These are phyloP conservation scores for Dioctria linearis DNA, from an alignment of 2,888 invertebrate genomes.

Conservation along the genomic window DNA sequence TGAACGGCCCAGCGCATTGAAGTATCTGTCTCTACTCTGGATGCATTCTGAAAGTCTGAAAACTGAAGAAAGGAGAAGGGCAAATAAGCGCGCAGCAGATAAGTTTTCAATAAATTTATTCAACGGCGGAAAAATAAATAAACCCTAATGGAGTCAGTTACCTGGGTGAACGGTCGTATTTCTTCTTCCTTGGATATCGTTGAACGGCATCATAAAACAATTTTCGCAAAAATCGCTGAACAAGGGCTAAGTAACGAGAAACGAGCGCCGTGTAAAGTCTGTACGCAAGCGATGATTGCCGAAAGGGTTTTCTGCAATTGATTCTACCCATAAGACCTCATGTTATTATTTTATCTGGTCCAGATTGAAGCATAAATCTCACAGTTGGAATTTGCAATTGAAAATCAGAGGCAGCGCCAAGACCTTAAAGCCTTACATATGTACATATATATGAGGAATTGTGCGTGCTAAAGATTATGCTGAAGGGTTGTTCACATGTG, in stretches of 20 bases:
- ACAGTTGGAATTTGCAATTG: conserved; percentile 53
- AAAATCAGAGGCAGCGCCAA: conserved; percentile 40
- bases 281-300: conserved; percentile 15
- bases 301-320: conserved; percentile 53
- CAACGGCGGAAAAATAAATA: conserved; percentile 51
- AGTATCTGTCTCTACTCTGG: neutral
- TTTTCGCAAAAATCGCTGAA: conserved; percentile 18
- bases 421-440: neutral
- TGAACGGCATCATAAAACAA: conserved; percentile 46
- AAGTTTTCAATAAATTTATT: conserved; percentile 51
- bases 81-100: neutral
- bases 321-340: conserved; percentile 33
- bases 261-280: neutral
- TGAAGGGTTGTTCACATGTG: too few species aligned
- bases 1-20: neutral
- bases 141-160: conserved; percentile 52
- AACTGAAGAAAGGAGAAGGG: neutral
- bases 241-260: neutral
- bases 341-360: conserved; percentile 49
- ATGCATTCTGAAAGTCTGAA: neutral
- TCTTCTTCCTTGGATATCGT: conserved; percentile 36
- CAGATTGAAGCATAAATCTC: conserved; percentile 52
- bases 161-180: conserved; percentile 35
- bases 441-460: conserved; percentile 1
- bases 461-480: conserved; percentile 21